Conservation (phyloP, 1,140 invertebrate species). For the Nymphalis io region DNA sequence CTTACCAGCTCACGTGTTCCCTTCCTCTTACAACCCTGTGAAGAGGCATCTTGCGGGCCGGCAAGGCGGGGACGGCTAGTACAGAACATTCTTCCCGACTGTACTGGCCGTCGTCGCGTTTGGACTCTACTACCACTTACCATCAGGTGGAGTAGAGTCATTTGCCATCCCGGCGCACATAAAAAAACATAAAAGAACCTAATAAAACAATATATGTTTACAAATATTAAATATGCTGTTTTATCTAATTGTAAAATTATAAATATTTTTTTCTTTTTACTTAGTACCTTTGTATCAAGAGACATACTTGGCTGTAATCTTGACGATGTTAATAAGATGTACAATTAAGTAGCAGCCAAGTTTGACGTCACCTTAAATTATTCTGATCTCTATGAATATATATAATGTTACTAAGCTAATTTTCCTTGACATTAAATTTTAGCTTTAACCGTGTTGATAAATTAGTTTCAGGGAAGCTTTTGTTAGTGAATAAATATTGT, state of each 20-base stretch:
- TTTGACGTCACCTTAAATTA: slow-evolving; percentile 59
- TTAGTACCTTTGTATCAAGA: neutral
- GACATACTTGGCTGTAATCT: slow-evolving; percentile 21
- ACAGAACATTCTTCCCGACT: too few relatives aligned
- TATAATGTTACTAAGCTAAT: slow-evolving; percentile 61
- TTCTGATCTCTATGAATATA: slow-evolving; percentile 63
- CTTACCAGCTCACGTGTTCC: too few relatives aligned
- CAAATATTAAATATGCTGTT: neutral
- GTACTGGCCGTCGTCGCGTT: too few relatives aligned
- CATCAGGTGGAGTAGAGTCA: too few relatives aligned
- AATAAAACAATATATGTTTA: neutral
- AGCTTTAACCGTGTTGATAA: slow-evolving; percentile 43
- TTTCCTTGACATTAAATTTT: slow-evolving; percentile 54
- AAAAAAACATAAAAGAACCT: too few relatives aligned
- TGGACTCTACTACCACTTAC: too few relatives aligned
- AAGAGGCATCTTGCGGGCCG: too few relatives aligned
- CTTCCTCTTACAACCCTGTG: too few relatives aligned
- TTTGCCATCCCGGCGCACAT: too few relatives aligned
- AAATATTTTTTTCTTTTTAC: neutral
- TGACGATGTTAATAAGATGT: slow-evolving; percentile 36
- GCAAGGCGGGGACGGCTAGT: too few relatives aligned
- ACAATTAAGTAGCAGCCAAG: slow-evolving; percentile 49
- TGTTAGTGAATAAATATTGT: neutral
- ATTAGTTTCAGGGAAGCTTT: slow-evolving; percentile 38
- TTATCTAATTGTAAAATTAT: neutral